Conservation (phyloP, 2,797 vertebrate species). For the Acrossocheilus wenchowensis region DNA sequence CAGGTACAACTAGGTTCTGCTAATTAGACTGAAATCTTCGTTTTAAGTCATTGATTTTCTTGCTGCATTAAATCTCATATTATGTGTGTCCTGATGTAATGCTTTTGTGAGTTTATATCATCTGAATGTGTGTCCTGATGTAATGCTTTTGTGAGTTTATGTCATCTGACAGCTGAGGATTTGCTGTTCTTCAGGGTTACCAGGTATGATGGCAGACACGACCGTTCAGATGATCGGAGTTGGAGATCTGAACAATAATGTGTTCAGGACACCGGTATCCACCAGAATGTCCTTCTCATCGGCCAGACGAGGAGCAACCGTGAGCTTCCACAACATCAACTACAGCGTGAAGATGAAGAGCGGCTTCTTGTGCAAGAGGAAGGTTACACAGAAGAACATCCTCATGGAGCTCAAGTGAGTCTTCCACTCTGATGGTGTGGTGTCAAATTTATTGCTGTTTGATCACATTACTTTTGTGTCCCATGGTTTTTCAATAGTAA, state of each 20-base stretch:
- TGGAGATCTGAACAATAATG: neutral
- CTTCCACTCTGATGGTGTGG: too few relatives aligned
- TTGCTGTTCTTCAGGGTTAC: neutral
- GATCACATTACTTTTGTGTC: neutral
- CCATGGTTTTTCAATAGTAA: neutral
- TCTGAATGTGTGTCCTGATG: neutral
- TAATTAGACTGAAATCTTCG: neutral
- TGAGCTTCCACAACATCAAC: too few relatives aligned
- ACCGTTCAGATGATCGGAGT: neutral
- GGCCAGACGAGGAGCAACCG: constrained; percentile 60
- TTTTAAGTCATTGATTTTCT: too few relatives aligned
- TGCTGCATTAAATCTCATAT: neutral
- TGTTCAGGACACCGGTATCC: neutral
- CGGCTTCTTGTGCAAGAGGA: too few relatives aligned
- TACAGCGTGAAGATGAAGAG: too few relatives aligned
- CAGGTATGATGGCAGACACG: constrained; percentile 14
- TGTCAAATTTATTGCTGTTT: neutral
- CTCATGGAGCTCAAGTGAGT: constrained; percentile 80
- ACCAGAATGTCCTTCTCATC: constrained; percentile 22
- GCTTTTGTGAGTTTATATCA: too few relatives aligned
- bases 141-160: too few relatives aligned
- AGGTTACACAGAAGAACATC: constrained; percentile 69
- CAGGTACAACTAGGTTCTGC: neutral
- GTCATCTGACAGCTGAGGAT: too few relatives aligned
- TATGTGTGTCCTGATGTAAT: neutral